Base-by-base conservation (phyloP, 2,797 vertebrate species). In the Betta splendens region DNA sequence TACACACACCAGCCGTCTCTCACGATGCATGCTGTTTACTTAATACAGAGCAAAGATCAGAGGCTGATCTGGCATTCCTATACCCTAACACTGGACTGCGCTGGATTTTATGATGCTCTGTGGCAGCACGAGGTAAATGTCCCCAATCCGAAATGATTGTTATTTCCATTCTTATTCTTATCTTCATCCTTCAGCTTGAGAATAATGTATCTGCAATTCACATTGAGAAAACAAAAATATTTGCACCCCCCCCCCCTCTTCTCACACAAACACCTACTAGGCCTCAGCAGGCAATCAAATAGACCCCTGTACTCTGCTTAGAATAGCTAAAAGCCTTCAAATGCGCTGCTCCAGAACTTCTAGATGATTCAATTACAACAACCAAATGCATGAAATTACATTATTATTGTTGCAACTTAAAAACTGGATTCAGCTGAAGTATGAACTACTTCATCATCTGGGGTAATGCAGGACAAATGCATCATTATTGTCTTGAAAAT, bases 61-160 rank as follows among this genome's bases (percentile, higher is more conserved):
- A 29, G 58, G 67, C 70, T 32, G 54, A 48, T 72, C 87, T 85
- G 83, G 82, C 79, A 80, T 85, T 84, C 82, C 64, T 78, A 72
- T 60, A 43, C 77, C 81, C 84, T 88, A 90, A 90, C 81, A 85
- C 69, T 63, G 50, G 64, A 75, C 84, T 85, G n/a, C n/a, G n/a
- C n/a, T n/a, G n/a, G n/a, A n/a, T n/a, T n/a, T 87, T 87, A 81
- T 85, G 77, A 66, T 55, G 46, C 73, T 75, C 47, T 69, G 49
- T 55, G 59, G 66, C 75, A 68, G 70, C 69, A 53, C 52, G 46
- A 72, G 69, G 35, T 56, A 64, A 85, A 77, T 81, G 64, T 25
- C 20, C 11, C 36, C 17, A 28, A 2, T 9, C 26, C 54, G n/a
- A n/a, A n/a, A n/a, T n/a, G n/a, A n/a, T n/a, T 3, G 2, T 48